Evolutionary conservation across 1,140 invertebrate genomes (phyloP), one percentile per base, ranked within the genome.

Genomic region (Aphaenogaster ashmeadi): DNA sequence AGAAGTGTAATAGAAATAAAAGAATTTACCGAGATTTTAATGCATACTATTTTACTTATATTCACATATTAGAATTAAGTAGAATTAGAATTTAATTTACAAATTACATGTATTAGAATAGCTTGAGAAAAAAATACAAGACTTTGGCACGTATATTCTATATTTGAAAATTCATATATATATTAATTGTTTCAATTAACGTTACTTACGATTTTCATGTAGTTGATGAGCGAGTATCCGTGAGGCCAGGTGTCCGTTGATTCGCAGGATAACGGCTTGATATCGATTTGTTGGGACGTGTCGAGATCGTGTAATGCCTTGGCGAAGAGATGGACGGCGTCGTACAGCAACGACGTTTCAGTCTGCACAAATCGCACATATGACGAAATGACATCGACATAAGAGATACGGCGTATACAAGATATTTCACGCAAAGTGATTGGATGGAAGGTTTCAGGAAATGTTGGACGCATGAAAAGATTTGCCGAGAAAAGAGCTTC

Each of bases 311-410:
- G 97, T 18, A 99, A 96, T 0, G 99, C 98, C 95, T 98, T 98
- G n/a, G 98, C 98, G 93, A 99, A 99, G 74, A 99, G 96, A 94
- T 98, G 97, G 36, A 99, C 98, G 4, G 99, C 99, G 94, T 99
- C 99, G 94, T 99, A 99, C 96, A 99, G 98, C 64, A 99, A 95
- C 3, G 99, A 99, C 6, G 98, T 99, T 96, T 99, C 98, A 81
- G 99, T 99, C 98, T 99, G 96, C 50, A 27, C 27, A 96, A 96
- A 87, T 15, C 6, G 3, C 33, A 54, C 2, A 27, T 18, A 62
- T 47, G 67, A 47, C 66, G 33, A 74, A 8, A 47, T 58, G 38
- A 44, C 15, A 81, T 72, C n/a, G 9, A 54, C 27, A 21, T 41
- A 11, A 54, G 36, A 54, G 41, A 69, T 44, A 8, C 11, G 13